Base-by-base conservation (phyloP, 2,113 vertebrate genomes). In the Paraplagusia blochii region DNA sequence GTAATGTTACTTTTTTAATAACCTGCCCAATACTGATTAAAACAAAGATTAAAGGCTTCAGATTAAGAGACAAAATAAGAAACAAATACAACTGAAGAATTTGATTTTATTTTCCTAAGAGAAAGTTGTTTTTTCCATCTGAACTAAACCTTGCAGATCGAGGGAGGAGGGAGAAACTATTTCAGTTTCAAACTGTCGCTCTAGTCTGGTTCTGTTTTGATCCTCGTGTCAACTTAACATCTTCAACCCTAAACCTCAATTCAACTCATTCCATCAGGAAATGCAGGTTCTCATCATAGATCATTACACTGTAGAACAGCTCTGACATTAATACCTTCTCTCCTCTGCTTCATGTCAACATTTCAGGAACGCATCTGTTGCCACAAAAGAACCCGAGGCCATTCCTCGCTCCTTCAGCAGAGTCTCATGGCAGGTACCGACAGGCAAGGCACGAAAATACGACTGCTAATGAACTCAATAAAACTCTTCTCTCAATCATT, bases 361-460 rank as follows among this genome's bases (percentile, higher is more conserved):
- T 11, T 55, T 59, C 52, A 45, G 45, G 7, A 66, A 74, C 78
- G 58, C 0, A 46, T 58, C 56, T 55, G 43, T 56, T 53, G 49
- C 33, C 12, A 45, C 19, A 14, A 9, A n/a, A 1, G 10, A 17
- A 16, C n/a, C 34, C 8, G 6, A 34, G 42, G 63, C 11, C 52
- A 54, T 33, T 44, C 18, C 60, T 44, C 44, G 48, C 9, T 36
- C 58, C 49, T 33, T 45, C 49, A 16, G 29, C 48, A 52, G 45
- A 17, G 46, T 43, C 33, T n/a, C 46, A 56, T n/a, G 49, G 36
- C 49, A 36, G 33, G 33, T 11, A 18, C 7, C 15, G 11, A 18
- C 50, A 39, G 5, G 50, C 50, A 36, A 38, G 17, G 2, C 35
- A 39, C 2, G 33, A 12, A 47, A 8, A 42, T 15, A 36, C 11